Base-by-base conservation (phyloP, 2,888 invertebrate species). In the Rhagophthalmus giganteus region DNA sequence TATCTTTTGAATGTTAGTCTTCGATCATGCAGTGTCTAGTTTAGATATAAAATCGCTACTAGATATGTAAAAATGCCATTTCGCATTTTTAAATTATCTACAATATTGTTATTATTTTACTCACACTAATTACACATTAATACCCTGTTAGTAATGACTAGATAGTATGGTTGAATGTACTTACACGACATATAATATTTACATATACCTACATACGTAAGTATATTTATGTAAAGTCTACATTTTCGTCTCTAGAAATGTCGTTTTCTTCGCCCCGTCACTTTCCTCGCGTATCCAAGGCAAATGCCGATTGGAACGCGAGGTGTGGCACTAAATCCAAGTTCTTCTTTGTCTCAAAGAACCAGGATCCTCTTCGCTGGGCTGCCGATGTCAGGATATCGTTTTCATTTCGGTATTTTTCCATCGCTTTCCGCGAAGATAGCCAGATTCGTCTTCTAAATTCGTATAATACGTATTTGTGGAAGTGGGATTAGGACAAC, bases 321-420 rank as follows among this genome's bases (percentile, higher is more conserved):
- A 68, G 68, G 68, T 60, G 52, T 65, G 65, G 59, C 66, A 66
- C 69, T 69, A 70, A 50, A 70, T 70, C 70, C 70, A 70, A 10
- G 69, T 69, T 30, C 62, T 57, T 31, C 69, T 46, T 50, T 70
- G 68, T 10, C 64, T 54, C 2, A 62, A 44, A 35, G 59, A 57
- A 25, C 60, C 60, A 13, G 54, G 47, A 9, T 63, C 60, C 8
- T 58, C 61, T 4, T 62, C 59, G 32, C 35, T 47, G 24, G 53
- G 37, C 12, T 54, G 61, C 49, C 63, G 63, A 35, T 67, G 67
- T 67, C 70, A 69, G 60, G 70, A 66, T 8, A 69, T 40, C 9
- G 65, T 63, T 20, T 65, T 59, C 64, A 68, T 60, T 49, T 71
- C 71, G 37, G 60, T 62, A 28, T 54, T 62, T 39, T 61, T 66